These are phyloP conservation scores for Eilema sororculum DNA, from an alignment of 2,888 invertebrate genomes.

Conservation along the genomic window DNA sequence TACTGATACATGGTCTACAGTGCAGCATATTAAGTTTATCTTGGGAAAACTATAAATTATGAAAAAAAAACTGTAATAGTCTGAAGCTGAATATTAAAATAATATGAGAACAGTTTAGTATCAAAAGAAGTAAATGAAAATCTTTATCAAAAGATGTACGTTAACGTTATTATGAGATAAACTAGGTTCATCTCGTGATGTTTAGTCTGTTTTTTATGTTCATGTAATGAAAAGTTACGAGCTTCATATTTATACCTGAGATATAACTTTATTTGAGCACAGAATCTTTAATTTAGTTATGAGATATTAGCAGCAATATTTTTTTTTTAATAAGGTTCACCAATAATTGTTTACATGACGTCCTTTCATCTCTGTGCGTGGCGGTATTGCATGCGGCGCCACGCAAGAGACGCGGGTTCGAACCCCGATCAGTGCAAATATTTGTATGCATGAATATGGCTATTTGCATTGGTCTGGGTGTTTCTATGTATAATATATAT, in stretches of 20 bases:
- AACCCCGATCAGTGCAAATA: too few species aligned
- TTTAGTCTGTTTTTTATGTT: background rate
- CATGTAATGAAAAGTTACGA: background rate
- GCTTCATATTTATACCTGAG: background rate
- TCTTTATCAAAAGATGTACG: background rate
- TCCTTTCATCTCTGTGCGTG: too few species aligned
- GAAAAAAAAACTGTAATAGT: background rate
- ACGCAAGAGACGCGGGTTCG: too few species aligned
- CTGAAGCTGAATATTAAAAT: background rate
- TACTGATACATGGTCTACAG: too few species aligned
- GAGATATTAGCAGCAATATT: background rate
- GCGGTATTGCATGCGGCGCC: too few species aligned
- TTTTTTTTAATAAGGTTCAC: too few species aligned
- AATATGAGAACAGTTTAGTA: background rate
- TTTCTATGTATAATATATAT: too few species aligned
- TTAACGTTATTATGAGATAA: background rate
- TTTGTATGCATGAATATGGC: too few species aligned
- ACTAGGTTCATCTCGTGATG: background rate
- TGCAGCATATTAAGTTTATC: background rate
- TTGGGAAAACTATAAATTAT: background rate
- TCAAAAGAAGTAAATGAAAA: background rate
- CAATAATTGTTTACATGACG: too few species aligned
- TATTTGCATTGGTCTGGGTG: too few species aligned
- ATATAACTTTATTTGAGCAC: conserved; percentile 1
- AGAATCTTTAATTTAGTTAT: background rate